Base-by-base conservation (phyloP, 1,140 invertebrate genomes). In the Pissodes strobi region DNA sequence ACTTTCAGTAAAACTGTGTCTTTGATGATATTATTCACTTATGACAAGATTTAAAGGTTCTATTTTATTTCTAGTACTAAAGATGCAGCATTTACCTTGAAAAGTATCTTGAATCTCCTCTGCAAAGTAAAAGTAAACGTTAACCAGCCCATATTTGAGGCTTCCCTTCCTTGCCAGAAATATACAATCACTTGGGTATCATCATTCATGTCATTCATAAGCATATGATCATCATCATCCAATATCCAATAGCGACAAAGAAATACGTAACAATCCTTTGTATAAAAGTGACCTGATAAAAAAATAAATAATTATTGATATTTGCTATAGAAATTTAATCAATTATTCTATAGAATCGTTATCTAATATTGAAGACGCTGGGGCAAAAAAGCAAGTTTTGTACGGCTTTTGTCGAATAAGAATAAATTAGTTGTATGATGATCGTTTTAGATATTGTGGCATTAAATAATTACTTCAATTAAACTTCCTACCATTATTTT, bases 141-240 rank as follows among this genome's bases (percentile, higher is more conserved):
- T 0, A 99, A 84, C 97, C 97, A 99, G 17, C 97, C 97, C 95
- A 99, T 99, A 80, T 99, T 99, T 41, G 91, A 90, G 2, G 97
- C 96, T 74, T 97, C 90, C 66, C 97, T 81, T 0, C 96, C 95
- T 83, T 99, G 97, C 97, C 97, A 99, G 80, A 99, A 99, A 78
- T 99, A 99, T 6, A 99, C 96, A 27, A 97, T 93, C 81, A 94
- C 98, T 74, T 97, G 92, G 69, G 92, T 94, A 76, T 97, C 92
- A 71, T 95, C 93, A 73, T 93, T 90, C 4, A 66, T 68, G 13
- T 67, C 65, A 21, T 21, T 60, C 0, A 60, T 18, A 34, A 85
- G 87, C 1, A 85, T 82, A 22, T 84, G 87, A 1, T 86, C 86
- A 61, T 89, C 87, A 37, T 84, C 81, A 2, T 70, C 64, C 1